Base-by-base conservation (phyloP, 2,888 invertebrate genomes). In the Vesta saturnalis region DNA sequence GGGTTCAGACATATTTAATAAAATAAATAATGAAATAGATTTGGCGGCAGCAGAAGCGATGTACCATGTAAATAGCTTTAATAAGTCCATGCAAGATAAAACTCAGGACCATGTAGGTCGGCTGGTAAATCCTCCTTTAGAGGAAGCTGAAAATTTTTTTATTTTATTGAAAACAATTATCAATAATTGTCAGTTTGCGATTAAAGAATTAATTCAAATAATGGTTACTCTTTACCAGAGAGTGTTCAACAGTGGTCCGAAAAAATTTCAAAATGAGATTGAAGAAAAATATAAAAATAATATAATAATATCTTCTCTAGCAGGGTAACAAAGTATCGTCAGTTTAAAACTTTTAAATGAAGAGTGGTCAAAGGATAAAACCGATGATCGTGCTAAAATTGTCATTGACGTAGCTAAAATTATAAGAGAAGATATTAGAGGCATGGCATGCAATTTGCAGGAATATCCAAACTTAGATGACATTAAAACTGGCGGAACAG, bases 231-330 rank as follows among this genome's bases (percentile, higher is more conserved):
- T 30, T 23, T 56, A 23, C 56, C 56, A 16, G 23, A 21, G 4
- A 18, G 18, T 23, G 10, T 22, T 5, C 5, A 21, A 14, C 56
- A 4, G 6, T 56, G 56, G 56, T 56, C 56, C 6, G 56, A 56
- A 56, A 56, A 56, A n/a, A 56, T 23, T 22, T 56, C 6, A 56
- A 56, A 23, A 6, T 23, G 8, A 56, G 23, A 56, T 56, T 56
- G 6, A 23, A 23, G 21, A 19, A 19, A 46, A 59, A 39, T 46
- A 43, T 21, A 14, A 21, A 46, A 14, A 19, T 46, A 46, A 19
- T 46, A 16, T 46, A 19, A 35, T 59, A n/a, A 46, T 59, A 6
- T 46, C 46, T 2, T 6, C 5, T 14, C 2, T 59, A 19, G 5
- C 59, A 16, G 46, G 59, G 3, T 43, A 59, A 21, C 19, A 3